Base-by-base conservation (phyloP, 2,113 vertebrate species). In the Rhinopomastus cyanomelas region DNA sequence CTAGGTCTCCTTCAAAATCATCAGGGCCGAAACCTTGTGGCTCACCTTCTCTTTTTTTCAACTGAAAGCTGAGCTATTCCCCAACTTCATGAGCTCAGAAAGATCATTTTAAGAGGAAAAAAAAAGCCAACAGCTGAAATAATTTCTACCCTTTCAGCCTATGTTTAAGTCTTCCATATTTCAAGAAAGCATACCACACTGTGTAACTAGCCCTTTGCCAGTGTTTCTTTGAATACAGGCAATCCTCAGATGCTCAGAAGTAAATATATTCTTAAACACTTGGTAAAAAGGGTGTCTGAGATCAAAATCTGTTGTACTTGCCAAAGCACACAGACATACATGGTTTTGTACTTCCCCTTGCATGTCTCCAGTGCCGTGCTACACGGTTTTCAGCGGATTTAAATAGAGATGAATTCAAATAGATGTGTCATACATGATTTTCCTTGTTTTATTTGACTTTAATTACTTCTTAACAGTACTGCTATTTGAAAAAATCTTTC, bases 401-500 rank as follows among this genome's bases (percentile, higher is more conserved):
- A 90, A 69, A 93, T 27, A 3, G 18, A 60, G 72, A 92, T 62
- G 60, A 93, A 89, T 80, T 90, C 81, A 85, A 94, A 88, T 21
- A 59, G 34, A 83, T 89, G 82, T 82, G 81, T 92, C 92, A 89
- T 90, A 81, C 81, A 61, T 20, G 80, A 75, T 85, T 94, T 91
- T 90, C 53, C 10, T 6, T 92, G 91, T 77, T 94, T 94, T 89
- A 90, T 94, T 94, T 93, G 79, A 93, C 62, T 93, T 89, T 93
- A 94, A 96, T 94, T 90, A 92, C 59, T 88, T 84, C 74, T 94
- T 87, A 92, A 79, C 34, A 87, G 89, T 64, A 62, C n/a, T 73
- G 39, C 67, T 87, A 32, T 46, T 92, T 81, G 87, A 90, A 90
- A 65, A 79, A 86, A 65, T 66, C 62, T 91, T 69, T 89, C 90